Evolutionary conservation across 1,140 invertebrate genomes (phyloP).

Genomic region (Gyrodactylus salaris): DNA sequence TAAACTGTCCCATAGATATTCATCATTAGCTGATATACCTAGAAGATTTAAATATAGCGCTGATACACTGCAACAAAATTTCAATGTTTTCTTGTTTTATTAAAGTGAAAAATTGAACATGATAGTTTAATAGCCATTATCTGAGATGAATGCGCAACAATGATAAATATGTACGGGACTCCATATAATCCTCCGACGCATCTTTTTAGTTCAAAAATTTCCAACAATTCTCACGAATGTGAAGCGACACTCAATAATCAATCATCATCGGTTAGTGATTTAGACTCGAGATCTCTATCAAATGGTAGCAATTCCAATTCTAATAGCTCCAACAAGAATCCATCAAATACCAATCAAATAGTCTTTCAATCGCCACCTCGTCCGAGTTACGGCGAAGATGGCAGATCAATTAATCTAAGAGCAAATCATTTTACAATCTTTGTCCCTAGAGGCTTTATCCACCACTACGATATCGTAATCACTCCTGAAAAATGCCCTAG

Average conservation of each 20-base stretch:
- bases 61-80: not conserved
- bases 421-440: conserved; percentile 98
- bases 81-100: not conserved
- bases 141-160: not conserved
- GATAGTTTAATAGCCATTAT: not conserved
- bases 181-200: not conserved
- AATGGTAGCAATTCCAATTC: not conserved
- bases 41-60: too few species aligned
- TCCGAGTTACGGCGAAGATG: conserved; percentile 59
- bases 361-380: conserved; percentile 18
- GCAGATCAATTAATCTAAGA: conserved; percentile 56
- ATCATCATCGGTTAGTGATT: not conserved
- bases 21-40: not conserved
- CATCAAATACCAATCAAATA: not conserved
- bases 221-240: not conserved
- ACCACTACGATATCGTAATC: conserved; percentile 87
- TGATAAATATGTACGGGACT: not conserved
- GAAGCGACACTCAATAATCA: not conserved
- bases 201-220: not conserved
- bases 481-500: conserved; percentile 95
- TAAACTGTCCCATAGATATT: not conserved
- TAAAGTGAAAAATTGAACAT: not conserved
- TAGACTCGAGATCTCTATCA: not conserved
- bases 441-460: conserved; percentile 81
- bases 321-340: not conserved